Evolutionary conservation across 2,888 invertebrate genomes (phyloP).

Genomic region (Habroteleia sp.): DNA sequence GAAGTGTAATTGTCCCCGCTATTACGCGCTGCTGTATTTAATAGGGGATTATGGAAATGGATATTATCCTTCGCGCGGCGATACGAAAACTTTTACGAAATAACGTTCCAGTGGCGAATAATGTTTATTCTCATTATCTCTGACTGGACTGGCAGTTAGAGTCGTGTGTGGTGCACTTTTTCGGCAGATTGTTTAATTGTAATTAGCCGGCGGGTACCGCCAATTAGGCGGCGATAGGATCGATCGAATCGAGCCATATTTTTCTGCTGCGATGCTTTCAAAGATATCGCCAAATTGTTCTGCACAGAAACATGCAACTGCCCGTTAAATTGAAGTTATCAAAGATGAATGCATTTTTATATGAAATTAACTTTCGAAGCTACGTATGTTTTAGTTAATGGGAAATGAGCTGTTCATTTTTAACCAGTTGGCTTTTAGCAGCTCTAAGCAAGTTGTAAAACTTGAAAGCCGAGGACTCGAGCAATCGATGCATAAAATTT

Average conservation of each 20-base stretch:
- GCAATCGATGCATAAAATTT: no score
- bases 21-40: conserved; percentile 59
- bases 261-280: no score
- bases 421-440: no score
- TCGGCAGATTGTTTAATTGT: conserved; percentile 35
- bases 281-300: no score
- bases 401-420: no score
- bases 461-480: no score
- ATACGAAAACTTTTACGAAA: conserved; percentile 48
- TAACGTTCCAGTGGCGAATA: conserved; percentile 50
- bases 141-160: conserved; percentile 18
- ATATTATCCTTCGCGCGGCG: conserved; percentile 45
- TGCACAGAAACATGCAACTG: no score
- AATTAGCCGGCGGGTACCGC: conserved; percentile 13
- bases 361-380: no score
- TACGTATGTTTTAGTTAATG: no score
- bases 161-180: conserved; percentile 14
- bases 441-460: no score
- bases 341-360: no score
- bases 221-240: conserved; percentile 25
- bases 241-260: neutral
- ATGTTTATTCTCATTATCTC: conserved; percentile 57
- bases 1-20: conserved; percentile 61
- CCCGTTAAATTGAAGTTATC: no score
- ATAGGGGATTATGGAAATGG: conserved; percentile 63